Percentiles rank a stretch among this genome's conserved stretches.
phyloP scores from a whole-genome alignment of 2,113 vertebrate species.

The Halcyon malimbica region DNA sequence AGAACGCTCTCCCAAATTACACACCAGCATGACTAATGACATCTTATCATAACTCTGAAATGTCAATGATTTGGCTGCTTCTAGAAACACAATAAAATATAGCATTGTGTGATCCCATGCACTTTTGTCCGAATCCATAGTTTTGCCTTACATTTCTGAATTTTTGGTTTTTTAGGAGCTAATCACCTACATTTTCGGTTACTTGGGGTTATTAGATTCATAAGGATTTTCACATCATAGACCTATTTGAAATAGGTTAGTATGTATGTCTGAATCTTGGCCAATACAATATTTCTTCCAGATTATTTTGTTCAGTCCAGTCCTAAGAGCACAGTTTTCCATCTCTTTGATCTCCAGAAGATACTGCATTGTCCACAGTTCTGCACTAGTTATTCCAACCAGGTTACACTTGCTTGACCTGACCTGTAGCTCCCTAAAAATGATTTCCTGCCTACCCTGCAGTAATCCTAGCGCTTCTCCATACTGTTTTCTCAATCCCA shows the following conservation, averaged over 20 bases:
- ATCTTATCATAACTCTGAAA: background rate
- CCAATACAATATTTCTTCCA: background rate
- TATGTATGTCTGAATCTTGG: background rate
- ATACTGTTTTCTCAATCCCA: background rate
- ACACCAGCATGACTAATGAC: background rate
- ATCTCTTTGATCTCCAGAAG: background rate
- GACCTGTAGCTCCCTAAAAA: background rate
- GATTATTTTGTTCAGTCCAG: background rate
- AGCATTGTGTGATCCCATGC: background rate
- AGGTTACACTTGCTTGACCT: background rate
- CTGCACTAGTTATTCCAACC: background rate
- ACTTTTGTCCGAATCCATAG: background rate
- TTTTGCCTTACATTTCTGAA: background rate
- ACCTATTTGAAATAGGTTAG: background rate
- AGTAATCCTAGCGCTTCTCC: background rate
- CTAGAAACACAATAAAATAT: background rate
- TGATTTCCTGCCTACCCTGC: background rate
- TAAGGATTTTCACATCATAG: background rate
- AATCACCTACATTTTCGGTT: background rate
- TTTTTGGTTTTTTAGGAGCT: background rate
- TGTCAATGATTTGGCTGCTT: background rate
- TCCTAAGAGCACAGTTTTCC: background rate
- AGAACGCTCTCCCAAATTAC: background rate
- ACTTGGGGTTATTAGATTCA: background rate
- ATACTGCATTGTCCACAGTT: background rate